These are phyloP conservation scores for Bombus sibiricus DNA, from an alignment of 1,140 invertebrate genomes.

Conservation along the genomic window DNA sequence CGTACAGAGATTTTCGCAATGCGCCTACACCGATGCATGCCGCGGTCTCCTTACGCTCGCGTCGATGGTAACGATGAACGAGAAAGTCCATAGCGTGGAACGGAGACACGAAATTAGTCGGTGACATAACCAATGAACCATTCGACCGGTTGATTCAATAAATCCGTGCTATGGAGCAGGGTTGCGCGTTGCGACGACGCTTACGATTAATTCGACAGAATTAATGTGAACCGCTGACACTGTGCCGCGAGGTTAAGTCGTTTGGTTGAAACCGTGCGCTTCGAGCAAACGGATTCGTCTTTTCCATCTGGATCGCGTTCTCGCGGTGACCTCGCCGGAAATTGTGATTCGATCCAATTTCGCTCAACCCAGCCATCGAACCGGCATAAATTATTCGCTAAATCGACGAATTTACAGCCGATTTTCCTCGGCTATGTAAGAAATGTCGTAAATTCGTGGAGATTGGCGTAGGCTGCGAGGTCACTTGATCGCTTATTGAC, in stretches of 20 bases:
- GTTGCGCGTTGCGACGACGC: slow-evolving; percentile 75
- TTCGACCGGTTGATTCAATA: slow-evolving; percentile 82
- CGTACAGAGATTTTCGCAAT: too few relatives aligned
- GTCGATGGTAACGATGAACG: not conserved
- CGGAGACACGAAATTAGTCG: slow-evolving; percentile 54
- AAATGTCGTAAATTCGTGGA: slow-evolving; percentile 61
- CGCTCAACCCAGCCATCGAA: not conserved
- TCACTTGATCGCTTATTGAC: slow-evolving; percentile 82
- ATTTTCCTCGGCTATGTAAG: slow-evolving; percentile 36
- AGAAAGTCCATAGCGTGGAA: slow-evolving; percentile 23
- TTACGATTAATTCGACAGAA: slow-evolving; percentile 81
- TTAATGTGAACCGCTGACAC: slow-evolving; percentile 81
- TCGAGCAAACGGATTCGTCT: slow-evolving; percentile 4
- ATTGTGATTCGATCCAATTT: not conserved
- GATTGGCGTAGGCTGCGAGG: slow-evolving; percentile 79
- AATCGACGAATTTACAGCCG: not conserved
- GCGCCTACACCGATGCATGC: too few relatives aligned
- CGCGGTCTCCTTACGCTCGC: not conserved
- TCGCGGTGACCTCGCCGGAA: not conserved
- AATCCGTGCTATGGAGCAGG: slow-evolving; percentile 78
- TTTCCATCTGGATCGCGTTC: not conserved
- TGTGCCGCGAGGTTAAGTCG: slow-evolving; percentile 74
- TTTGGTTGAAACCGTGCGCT: slow-evolving; percentile 52
- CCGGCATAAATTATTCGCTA: not conserved
- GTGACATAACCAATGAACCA: slow-evolving; percentile 77